Base-by-base conservation (phyloP, 2,113 vertebrate species). In the Gavialis gangeticus region DNA sequence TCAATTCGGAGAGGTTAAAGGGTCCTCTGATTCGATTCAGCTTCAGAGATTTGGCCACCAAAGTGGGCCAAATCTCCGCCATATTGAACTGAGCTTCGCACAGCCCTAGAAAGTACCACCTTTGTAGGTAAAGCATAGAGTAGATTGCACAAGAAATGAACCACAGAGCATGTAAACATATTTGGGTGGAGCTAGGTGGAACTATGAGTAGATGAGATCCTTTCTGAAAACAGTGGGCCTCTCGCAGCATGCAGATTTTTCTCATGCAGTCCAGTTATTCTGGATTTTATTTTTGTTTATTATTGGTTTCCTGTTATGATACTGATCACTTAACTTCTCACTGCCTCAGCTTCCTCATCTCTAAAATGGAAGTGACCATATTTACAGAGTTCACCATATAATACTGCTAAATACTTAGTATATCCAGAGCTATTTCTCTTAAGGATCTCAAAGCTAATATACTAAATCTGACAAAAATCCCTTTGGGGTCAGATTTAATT, bases 361-460 rank as follows among this genome's bases (percentile, higher is more conserved):
- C 37, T 82, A 89, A 96, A 93, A 91, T 87, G 80, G 92, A 92
- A 60, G 75, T 54, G 27, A 76, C 55, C 58, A 73, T 85, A 82
- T 16, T 92, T 92, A 75, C 55, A 75, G 80, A 90, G 88, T 82
- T 91, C 80, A 62, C 30, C 86, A 54, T 77, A 91, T 87, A 85
- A 69, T 89, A 93, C 87, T 86, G 62, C 69, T 93, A 82, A 92
- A 94, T 94, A 63, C 77, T 92, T 79, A 17, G 58, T 82, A 85
- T n/a, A n/a, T 84, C 78, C 82, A 88, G 75, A 94, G 87, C 62
- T 85, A 93, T 91, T 89, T 94, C 87, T 80, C 89, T 89, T 93
- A 69, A 2, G 58, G 95, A 93, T 93, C 94, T 94, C 93, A 91
- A 96, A 95, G 91, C 58, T 71, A 91, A 96, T 92, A 94, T 93